Base-by-base conservation (phyloP, 2,888 invertebrate genomes). In the Brenthis hecate region DNA sequence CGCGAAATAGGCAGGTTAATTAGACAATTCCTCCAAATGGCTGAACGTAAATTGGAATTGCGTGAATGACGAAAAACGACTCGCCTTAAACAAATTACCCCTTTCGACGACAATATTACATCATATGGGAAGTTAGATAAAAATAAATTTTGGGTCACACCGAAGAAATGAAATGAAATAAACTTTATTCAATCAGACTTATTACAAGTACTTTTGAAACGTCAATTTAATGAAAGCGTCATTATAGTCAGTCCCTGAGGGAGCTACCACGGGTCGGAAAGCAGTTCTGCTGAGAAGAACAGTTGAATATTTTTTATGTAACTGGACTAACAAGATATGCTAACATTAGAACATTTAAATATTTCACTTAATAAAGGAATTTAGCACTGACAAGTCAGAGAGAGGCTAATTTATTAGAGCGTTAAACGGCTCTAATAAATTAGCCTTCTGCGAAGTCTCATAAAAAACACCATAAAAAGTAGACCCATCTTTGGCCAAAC, bases 1-100 rank as follows among this genome's bases (percentile, higher is more conserved):
- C 85, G 84, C 83, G 81, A 81, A 83, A 89, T 86, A 85, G 89
- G 86, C 87, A 88, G 88, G 88, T 89, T 89, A 89, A 90, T 90
- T 88, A 89, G 86, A 87, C 86, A 83, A 83, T 86, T 87, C 81
- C 86, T 83, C 80, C 78, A 81, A 87, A 89, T 85, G 84, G 84
- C 80, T 78, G 78, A 78, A 76, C 83, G 82, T 85, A 84, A 87
- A 87, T 84, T 83, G 85, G 77, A 85, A 85, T 80, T 76, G 79
- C 78, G 80, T 75, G 81, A 84, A 81, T 81, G 80, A 76, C 76
- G 79, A 74, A 76, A 76, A 83, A 79, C 76, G 73, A 80, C 80
- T 75, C 75, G 73, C 70, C 66, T 75, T 76, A 84, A 83, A 82
- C 79, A 84, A 86, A 86, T 84, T 81, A 82, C 58, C 23, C 55